Conservation (phyloP, 2,113 vertebrate genomes). For the Mohoua ochrocephala region DNA sequence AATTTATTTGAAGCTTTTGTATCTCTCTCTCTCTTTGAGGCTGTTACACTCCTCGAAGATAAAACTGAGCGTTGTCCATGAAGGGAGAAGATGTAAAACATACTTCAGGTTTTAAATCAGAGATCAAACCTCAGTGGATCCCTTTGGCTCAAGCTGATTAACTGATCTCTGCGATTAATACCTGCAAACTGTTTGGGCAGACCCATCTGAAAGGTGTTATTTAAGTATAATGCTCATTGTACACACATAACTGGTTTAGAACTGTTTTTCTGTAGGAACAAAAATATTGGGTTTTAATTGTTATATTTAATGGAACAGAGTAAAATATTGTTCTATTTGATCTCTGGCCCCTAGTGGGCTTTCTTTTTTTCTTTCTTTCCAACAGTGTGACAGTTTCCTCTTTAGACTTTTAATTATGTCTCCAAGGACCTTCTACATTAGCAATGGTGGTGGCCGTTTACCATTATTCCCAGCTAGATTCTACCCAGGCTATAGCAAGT, state of each 20-base stretch:
- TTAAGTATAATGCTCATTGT: neutral
- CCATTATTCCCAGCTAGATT: neutral
- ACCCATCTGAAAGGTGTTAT: neutral
- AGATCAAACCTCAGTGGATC: neutral
- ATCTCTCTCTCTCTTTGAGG: neutral
- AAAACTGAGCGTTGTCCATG: neutral
- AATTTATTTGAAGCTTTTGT: neutral
- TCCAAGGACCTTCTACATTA: constrained; percentile 39
- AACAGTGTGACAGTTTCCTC: constrained; percentile 59
- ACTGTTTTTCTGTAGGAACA: constrained; percentile 28
- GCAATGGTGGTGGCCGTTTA: constrained; percentile 43
- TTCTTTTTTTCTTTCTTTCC: constrained; percentile 44
- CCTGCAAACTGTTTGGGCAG: neutral
- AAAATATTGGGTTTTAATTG: constrained; percentile 63
- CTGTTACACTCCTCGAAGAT: neutral
- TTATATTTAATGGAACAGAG: constrained; percentile 63
- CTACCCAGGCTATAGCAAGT: constrained; percentile 1
- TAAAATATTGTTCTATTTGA: constrained; percentile 71
- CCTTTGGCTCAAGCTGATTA: neutral
- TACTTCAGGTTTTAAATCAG: neutral
- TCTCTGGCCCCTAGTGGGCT: constrained; percentile 44
- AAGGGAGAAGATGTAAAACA: neutral
- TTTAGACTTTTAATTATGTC: constrained; percentile 65
- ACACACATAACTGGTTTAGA: neutral
- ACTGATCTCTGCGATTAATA: neutral